Evolutionary conservation across 2,797 vertebrate genomes (phyloP).

Genomic region (Mallotus villosus): DNA sequence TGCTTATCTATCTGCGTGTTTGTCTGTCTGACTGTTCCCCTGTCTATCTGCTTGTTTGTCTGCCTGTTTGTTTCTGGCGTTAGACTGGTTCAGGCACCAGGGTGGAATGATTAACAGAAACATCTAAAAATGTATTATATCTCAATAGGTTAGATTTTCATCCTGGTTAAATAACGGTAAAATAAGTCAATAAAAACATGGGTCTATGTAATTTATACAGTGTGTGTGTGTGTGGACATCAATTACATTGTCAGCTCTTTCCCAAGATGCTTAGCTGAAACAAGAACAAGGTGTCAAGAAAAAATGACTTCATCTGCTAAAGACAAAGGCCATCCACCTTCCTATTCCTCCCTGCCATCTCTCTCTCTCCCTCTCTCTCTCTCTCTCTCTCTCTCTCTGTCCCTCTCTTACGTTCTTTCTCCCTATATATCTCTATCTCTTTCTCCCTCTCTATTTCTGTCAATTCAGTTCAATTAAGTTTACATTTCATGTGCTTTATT

Average conservation of each 20-base stretch:
- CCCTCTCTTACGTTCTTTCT: slow-evolving; percentile 29
- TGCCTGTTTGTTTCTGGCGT: too few relatives aligned
- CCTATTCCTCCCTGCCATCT: neutral
- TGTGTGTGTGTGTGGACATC: slow-evolving; percentile 26
- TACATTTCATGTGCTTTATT: too few relatives aligned
- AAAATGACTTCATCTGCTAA: slow-evolving; percentile 61
- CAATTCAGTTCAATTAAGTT: too few relatives aligned
- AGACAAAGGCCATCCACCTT: slow-evolving; percentile 36
- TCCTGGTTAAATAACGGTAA: too few relatives aligned
- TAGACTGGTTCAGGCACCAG: slow-evolving; percentile 35
- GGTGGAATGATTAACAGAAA: slow-evolving; percentile 39
- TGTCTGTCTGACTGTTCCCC: too few relatives aligned
- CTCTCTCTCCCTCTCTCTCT: slow-evolving; percentile 3
- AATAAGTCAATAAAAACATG: too few relatives aligned
- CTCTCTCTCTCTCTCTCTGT: slow-evolving; percentile 29
- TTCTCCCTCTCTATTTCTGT: slow-evolving; percentile 4
- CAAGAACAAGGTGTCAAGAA: slow-evolving; percentile 53
- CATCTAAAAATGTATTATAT: slow-evolving; percentile 11
- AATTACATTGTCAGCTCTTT: slow-evolving; percentile 62
- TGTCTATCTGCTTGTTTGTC: too few relatives aligned
- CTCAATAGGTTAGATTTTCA: too few relatives aligned
- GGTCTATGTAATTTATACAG: neutral
- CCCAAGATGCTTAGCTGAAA: slow-evolving; percentile 63
- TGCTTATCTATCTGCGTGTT: too few relatives aligned
- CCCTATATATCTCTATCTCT: slow-evolving; percentile 19